Conservation (phyloP, 2,797 vertebrate species). For the Siniperca scherzeri region DNA sequence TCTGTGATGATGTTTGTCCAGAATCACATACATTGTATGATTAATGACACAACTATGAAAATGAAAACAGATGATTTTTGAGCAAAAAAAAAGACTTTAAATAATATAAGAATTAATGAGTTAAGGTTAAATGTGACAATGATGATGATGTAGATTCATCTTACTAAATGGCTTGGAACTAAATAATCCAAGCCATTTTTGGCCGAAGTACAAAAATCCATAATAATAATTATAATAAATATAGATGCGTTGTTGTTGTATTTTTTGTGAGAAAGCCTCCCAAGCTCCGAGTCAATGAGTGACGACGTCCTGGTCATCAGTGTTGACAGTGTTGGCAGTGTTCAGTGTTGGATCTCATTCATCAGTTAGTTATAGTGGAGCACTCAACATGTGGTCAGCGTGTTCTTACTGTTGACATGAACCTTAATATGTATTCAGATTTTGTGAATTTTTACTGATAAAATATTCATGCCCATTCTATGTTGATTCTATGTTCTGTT, state of each 20-base stretch:
- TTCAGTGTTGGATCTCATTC: conserved; percentile 13
- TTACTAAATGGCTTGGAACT: no score
- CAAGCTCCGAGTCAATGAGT: conserved; percentile 7
- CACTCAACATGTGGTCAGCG: neutral
- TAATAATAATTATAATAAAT: conserved; percentile 5
- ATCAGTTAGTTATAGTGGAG: neutral
- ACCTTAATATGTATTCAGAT: neutral
- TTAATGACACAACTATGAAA: neutral
- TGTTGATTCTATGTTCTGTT: neutral
- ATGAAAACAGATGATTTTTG: neutral
- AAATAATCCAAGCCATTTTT: neutral
- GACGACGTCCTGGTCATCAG: neutral
- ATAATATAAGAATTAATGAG: neutral
- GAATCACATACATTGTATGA: conserved; percentile 1
- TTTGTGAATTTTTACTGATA: neutral
- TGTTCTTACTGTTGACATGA: neutral
- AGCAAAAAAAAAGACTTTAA: neutral
- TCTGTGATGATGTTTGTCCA: neutral
- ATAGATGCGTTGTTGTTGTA: neutral
- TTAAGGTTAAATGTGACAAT: conserved; percentile 2
- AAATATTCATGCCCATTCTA: neutral
- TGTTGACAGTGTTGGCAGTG: conserved; percentile 9
- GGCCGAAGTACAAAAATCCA: neutral
- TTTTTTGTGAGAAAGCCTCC: conserved; percentile 1
- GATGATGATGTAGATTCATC: neutral